These are phyloP conservation scores for Caenorhabditis virilis DNA, from an alignment of 2,888 invertebrate genomes.

Conservation along the genomic window DNA sequence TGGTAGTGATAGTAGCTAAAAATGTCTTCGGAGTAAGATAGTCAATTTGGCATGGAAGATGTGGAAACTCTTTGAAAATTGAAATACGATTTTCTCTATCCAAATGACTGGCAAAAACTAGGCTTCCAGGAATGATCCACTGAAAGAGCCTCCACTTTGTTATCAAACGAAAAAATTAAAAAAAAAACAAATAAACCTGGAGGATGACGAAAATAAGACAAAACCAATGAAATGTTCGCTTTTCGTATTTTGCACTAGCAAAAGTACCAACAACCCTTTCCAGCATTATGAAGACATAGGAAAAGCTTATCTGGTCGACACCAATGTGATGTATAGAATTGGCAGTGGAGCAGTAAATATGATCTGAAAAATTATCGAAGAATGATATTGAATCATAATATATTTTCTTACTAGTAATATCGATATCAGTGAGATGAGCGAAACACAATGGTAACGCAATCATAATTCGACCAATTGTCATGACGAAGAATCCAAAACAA, in stretches of 20 bases:
- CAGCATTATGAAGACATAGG: constrained; percentile 32
- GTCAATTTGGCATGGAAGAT: constrained; percentile 30
- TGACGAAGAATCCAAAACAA: constrained; percentile 25
- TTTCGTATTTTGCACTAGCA: constrained; percentile 28
- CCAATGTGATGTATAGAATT: constrained; percentile 27
- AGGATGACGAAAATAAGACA: constrained; percentile 22
- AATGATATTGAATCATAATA: not conserved
- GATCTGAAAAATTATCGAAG: constrained; percentile 14
- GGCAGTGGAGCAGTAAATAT: constrained; percentile 24
- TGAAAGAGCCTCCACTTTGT: no score
- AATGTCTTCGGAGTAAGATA: constrained; percentile 25
- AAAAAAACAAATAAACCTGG: no score
- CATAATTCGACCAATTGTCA: constrained; percentile 21
- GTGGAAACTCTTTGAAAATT: constrained; percentile 19
- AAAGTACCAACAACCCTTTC: constrained; percentile 27
- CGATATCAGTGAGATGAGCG: constrained; percentile 17
- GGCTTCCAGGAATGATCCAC: constrained; percentile 24
- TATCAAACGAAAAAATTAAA: no score
- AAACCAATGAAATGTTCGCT: constrained; percentile 21
- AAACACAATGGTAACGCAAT: constrained; percentile 24
- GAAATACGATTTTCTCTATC: constrained; percentile 21
- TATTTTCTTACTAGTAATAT: constrained; percentile 21
- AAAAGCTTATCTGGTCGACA: constrained; percentile 24
- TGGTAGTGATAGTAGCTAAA: constrained; percentile 11
- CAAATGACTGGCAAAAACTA: constrained; percentile 24